Evolutionary conservation across 2,888 invertebrate genomes (phyloP), one percentile per base, ranked within the genome.

Genomic region (Drosophila subquinaria): DNA sequence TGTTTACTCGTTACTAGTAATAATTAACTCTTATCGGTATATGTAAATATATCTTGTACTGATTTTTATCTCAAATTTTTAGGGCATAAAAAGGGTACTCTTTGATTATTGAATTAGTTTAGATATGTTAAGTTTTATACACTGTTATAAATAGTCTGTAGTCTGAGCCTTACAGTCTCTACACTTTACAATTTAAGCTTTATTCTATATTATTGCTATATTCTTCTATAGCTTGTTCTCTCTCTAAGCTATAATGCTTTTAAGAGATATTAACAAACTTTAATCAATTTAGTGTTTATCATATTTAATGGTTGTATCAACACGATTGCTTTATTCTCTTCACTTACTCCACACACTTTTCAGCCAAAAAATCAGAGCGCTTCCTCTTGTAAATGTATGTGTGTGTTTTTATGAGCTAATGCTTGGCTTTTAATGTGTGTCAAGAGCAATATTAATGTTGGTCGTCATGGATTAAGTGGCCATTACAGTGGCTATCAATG

Each of bases 381-480:
- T 35, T 47, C 11, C 17, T 48, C 36, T 56, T 65, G 40, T 17
- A 47, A n/a, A 38, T n/a, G 4, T 47, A 1, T 15, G 27, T 13
- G 27, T 13, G 30, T 38, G 13, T 23, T 20, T 47, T 20, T 47
- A 56, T 61, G 38, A 42, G 47, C 59, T 23, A 38, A 61, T 64
- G 52, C 38, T 73, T 56, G 51, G 52, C 56, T 23, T 69, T 82
- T 73, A 74, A 83, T 79, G 83, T 80, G 88, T 83, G 87, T 86
- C 86, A 88, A 86, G 81, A 83, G 90, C 68, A 72, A 66, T 78
- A 78, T 86, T 85, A 86, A 83, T 88, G 87, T 60, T 65, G 75
- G 60, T 76, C 70, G 73, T 79, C 79, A 68, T 55, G 73, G 75
- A 71, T 79, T 73, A 79, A 90, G 87, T 81, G 89, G 66, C 73